These are phyloP conservation scores for Phaethon lepturus DNA, from an alignment of 2,113 vertebrate genomes.

Conservation along the genomic window DNA sequence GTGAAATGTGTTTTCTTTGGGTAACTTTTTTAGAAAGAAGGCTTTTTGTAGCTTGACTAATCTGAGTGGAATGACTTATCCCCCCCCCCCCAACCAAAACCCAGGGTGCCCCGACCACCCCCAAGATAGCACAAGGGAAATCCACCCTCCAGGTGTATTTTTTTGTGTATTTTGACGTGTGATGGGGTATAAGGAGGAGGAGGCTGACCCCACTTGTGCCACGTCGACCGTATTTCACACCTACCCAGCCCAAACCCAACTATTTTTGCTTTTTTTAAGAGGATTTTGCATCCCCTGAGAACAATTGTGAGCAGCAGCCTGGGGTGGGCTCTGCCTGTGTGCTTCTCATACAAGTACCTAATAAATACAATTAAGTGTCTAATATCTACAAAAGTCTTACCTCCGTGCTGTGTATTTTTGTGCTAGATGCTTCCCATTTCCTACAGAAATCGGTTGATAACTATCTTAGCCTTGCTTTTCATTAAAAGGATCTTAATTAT, in stretches of 20 bases:
- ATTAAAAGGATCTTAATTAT: conserved; percentile 68
- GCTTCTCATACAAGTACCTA: not conserved
- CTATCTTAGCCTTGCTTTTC: conserved; percentile 20
- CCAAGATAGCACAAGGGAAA: not conserved
- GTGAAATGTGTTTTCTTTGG: not conserved
- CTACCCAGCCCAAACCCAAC: not conserved
- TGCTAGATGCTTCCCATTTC: conserved; percentile 11
- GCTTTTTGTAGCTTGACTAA: not conserved
- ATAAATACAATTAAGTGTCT: not conserved
- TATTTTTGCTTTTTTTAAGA: not conserved
- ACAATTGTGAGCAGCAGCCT: not conserved
- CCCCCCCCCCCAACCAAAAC: not conserved
- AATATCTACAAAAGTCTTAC: not conserved
- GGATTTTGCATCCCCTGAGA: not conserved
- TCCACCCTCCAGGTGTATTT: not conserved
- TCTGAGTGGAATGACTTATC: not conserved
- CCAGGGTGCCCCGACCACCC: not conserved
- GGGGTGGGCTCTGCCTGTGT: not conserved
- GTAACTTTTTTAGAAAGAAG: not conserved
- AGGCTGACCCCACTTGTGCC: not conserved
- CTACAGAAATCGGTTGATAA: conserved; percentile 53
- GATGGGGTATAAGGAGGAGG: not conserved
- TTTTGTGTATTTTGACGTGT: not conserved
- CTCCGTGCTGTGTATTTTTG: not conserved
- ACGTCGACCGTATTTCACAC: not conserved